Evolutionary conservation across 2,888 invertebrate genomes (phyloP).

Genomic region (Allolobophora icterica): DNA sequence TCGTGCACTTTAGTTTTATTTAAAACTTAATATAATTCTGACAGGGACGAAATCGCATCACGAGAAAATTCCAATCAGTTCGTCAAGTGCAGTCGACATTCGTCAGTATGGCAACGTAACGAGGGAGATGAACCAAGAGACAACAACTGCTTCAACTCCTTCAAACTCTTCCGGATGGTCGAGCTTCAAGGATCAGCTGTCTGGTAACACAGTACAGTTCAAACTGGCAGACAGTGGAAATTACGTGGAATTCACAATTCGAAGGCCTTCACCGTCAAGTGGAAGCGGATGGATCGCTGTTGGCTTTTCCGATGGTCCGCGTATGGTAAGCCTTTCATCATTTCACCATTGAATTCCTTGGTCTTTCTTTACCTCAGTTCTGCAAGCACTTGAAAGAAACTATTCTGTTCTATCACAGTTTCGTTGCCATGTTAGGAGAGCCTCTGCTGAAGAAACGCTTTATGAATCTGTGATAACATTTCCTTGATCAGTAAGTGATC

Average conservation of each 20-base stretch:
- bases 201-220: background rate
- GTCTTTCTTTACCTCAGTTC: too few species aligned
- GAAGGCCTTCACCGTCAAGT: background rate
- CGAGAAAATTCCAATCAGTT: background rate
- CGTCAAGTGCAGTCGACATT: background rate
- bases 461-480: too few species aligned
- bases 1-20: too few species aligned
- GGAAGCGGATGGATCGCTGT: slow-evolving; percentile 10
- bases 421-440: too few species aligned
- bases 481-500: too few species aligned
- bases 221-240: background rate
- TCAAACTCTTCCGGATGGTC: background rate
- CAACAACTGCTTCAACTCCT: background rate
- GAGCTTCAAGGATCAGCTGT: background rate
- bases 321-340: background rate
- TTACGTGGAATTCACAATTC: background rate
- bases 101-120: background rate
- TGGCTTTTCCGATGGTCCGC: background rate
- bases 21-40: background rate
- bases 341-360: too few species aligned
- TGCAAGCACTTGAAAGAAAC: too few species aligned
- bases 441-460: too few species aligned
- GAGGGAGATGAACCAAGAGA: too few species aligned
- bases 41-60: background rate
- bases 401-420: too few species aligned